Evolutionary conservation across 2,888 invertebrate species (phyloP), one percentile per base, ranked within the genome.

Genomic region (Chaetogeoica ovagalla): DNA sequence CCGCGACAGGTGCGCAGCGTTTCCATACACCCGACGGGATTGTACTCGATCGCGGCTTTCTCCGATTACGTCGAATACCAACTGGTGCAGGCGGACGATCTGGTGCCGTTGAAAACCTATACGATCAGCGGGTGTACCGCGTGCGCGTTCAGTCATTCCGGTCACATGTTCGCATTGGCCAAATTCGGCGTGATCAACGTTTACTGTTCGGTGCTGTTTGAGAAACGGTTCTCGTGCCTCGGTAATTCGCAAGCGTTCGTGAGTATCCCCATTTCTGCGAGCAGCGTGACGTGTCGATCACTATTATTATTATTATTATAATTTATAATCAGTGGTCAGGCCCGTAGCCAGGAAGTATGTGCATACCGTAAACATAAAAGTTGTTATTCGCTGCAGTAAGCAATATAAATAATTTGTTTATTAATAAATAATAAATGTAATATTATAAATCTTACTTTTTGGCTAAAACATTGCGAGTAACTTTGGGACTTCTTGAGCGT

Each of bases 31-130:
- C 93, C 93, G 0, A 85, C 86, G 71, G 87, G 86, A 85, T 89
- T 96, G 1, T 95, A 95, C 86, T 91, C 94, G 2, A 91, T 95
- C 68, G 92, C 95, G 57, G 96, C 96, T 0, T 97, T 97, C 86
- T 93, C 93, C 1, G 96, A 97, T 86, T 96, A 96, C 86, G 87
- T 97, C 6, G 90, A 95, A 71, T 92, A 94, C 83, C 91, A 96
- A 90, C 94, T 93, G 82, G 91, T 97, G 39, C 89, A 95, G 83
- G 92, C 96, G 84, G 95, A 97, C 84, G 95, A 96, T 85, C 90
- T 97, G 75, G 89, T 89, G 57, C 86, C 88, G 2, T 89, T 91
- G 87, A 88, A 90, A 81, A 92, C 92, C 84, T 91, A 93, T 84
- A 88, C 91, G 0, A 90, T 93, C 82, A 88, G 94, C 74, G 91